phyloP scores from a whole-genome alignment of 2,797 vertebrate genomes.

The Sandelia bainsii region DNA sequence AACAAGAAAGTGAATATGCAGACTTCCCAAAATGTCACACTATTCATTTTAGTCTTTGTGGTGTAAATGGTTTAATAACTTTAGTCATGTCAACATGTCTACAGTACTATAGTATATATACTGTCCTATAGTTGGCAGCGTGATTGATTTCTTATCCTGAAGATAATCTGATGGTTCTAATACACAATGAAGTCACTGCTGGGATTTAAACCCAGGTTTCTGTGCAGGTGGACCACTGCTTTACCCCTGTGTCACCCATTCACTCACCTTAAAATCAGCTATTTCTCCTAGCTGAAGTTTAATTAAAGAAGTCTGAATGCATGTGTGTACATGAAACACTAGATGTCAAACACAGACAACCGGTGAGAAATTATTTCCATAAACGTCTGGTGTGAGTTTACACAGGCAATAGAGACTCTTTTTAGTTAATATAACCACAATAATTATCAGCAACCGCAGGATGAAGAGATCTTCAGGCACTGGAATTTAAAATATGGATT shows the following conservation, averaged over 20 bases:
- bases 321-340: slow-evolving; percentile 34
- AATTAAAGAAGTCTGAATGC: slow-evolving; percentile 34
- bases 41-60: background rate
- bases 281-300: slow-evolving; percentile 17
- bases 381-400: slow-evolving; percentile 63
- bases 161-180: background rate
- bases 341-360: slow-evolving; percentile 36
- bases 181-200: background rate
- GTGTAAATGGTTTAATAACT: background rate
- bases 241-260: background rate
- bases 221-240: background rate
- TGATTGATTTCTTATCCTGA: background rate
- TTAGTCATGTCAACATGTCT: background rate
- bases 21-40: background rate
- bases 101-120: background rate
- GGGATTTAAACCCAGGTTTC: background rate
- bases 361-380: slow-evolving; percentile 51
- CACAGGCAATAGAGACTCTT: slow-evolving; percentile 34
- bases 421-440: slow-evolving; percentile 45
- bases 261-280: slow-evolving; percentile 4
- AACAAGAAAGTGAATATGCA: background rate
- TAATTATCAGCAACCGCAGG: slow-evolving; percentile 36
- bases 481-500: slow-evolving; percentile 41
- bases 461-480: slow-evolving; percentile 6
- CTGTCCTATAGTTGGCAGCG: background rate